These are phyloP conservation scores for Taeniopygia guttata DNA, from an alignment of 2,797 vertebrate genomes.

Conservation along the genomic window DNA sequence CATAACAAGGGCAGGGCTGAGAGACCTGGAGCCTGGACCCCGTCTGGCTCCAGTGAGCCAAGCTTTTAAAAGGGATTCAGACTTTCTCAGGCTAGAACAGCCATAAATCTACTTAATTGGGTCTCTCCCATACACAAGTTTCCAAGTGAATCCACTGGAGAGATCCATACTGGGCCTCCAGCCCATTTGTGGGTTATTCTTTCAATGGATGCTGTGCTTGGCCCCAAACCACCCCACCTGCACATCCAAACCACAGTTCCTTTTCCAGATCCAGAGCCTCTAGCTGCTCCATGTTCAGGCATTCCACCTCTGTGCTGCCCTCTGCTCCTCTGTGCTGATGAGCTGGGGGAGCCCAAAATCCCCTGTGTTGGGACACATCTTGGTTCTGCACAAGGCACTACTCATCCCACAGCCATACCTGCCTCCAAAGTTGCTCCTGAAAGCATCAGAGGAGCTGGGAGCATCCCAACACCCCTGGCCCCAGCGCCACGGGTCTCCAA, in stretches of 20 bases:
- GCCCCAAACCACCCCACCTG: slow-evolving; percentile 43
- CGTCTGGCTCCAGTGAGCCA: slow-evolving; percentile 28
- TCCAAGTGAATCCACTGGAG: slow-evolving; percentile 45
- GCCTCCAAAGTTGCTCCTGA: background rate
- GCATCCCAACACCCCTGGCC: background rate
- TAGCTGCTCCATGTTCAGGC: background rate
- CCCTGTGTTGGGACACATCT: fast-evolving
- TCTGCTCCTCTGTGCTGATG: background rate
- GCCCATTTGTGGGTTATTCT: slow-evolving; percentile 26
- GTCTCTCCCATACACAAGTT: slow-evolving; percentile 56
- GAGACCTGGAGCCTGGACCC: slow-evolving; percentile 52
- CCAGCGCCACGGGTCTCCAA: fast-evolving
- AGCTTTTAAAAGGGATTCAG: slow-evolving; percentile 54
- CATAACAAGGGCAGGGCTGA: slow-evolving; percentile 24
- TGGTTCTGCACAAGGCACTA: background rate
- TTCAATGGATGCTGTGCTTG: slow-evolving; percentile 15
- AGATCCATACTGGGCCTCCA: slow-evolving; percentile 32
- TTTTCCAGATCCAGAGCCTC: background rate
- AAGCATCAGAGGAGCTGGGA: background rate
- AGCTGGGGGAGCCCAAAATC: background rate
- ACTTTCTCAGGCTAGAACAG: slow-evolving; percentile 67
- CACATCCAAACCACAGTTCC: background rate
- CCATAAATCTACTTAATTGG: slow-evolving; percentile 69
- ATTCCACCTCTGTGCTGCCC: fast-evolving
- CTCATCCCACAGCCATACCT: background rate